phyloP scores from a whole-genome alignment of 2,888 invertebrate species.

The Lasioglossum morio region DNA sequence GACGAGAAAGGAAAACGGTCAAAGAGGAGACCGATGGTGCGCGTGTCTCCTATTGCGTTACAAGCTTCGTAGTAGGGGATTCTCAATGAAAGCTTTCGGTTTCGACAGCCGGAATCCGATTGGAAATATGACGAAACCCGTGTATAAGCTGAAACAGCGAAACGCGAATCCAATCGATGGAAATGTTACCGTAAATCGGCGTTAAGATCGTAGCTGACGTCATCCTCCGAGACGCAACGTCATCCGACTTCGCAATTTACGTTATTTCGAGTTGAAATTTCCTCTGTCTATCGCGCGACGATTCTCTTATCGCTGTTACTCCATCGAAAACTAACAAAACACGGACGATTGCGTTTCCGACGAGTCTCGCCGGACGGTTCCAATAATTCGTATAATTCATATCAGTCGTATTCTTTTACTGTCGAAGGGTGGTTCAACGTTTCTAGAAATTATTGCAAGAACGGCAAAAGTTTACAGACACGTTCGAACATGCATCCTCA shows the following conservation, averaged over 20 bases:
- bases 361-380: neutral
- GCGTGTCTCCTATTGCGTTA: constrained; percentile 23
- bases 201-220: constrained; percentile 70
- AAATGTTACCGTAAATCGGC: constrained; percentile 59
- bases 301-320: neutral
- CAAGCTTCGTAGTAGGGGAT: neutral
- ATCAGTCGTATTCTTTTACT: neutral
- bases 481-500: neutral
- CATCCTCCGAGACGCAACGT: constrained; percentile 70
- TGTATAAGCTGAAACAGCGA: neutral
- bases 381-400: neutral
- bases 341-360: neutral
- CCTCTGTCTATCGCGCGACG: neutral
- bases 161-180: constrained; percentile 40
- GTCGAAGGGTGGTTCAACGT: neutral
- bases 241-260: constrained; percentile 40
- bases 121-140: neutral
- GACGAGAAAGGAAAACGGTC: constrained; percentile 26
- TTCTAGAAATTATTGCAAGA: neutral
- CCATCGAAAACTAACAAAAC: neutral
- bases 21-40: constrained; percentile 27
- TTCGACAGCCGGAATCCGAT: neutral
- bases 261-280: constrained; percentile 18
- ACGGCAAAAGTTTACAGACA: neutral
- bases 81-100: neutral